phyloP scores from a whole-genome alignment of 92 coral and sea anemone species.

The Phenganax stokvisi region DNA sequence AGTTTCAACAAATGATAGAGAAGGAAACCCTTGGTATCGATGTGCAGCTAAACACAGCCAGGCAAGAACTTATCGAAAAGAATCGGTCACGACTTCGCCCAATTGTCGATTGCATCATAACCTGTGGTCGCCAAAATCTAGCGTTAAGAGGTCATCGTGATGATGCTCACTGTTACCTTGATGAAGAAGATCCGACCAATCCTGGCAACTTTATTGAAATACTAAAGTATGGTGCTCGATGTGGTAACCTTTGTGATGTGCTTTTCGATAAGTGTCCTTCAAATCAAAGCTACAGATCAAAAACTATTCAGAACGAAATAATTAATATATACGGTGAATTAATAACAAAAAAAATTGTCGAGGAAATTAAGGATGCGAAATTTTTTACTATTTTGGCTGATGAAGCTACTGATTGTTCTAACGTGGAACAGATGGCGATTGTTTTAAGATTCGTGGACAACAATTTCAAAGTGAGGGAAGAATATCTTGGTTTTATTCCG shows the following conservation, averaged over 20 bases:
- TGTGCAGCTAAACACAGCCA: conserved; percentile 24
- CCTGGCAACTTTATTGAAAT: conserved; percentile 31
- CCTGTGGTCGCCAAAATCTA: conserved; percentile 34
- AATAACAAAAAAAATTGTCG: conserved; percentile 6
- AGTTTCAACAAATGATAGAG: conserved; percentile 26
- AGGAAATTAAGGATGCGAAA: conserved; percentile 37
- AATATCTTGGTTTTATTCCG: conserved; percentile 25
- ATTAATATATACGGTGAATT: too few species aligned
- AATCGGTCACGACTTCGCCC: conserved; percentile 22
- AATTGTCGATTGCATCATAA: conserved; percentile 31
- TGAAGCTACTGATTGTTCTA: conserved; percentile 38
- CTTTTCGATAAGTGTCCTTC: too few species aligned
- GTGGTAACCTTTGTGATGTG: too few species aligned
- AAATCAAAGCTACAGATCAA: too few species aligned
- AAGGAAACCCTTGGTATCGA: too few species aligned
- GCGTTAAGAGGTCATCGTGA: conserved; percentile 39
- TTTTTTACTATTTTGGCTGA: conserved; percentile 34
- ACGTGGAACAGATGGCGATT: conserved; percentile 44
- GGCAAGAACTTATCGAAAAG: conserved; percentile 30
- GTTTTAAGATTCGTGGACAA: conserved; percentile 39
- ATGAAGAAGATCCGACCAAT: conserved; percentile 21
- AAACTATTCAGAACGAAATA: too few species aligned
- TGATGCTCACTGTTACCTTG: conserved; percentile 23
- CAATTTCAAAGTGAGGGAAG: conserved; percentile 10
- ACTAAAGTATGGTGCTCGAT: background rate